Evolutionary conservation across 2,888 invertebrate genomes (phyloP), one percentile per base, ranked within the genome.

Genomic region (Exocentrus adspersus): DNA sequence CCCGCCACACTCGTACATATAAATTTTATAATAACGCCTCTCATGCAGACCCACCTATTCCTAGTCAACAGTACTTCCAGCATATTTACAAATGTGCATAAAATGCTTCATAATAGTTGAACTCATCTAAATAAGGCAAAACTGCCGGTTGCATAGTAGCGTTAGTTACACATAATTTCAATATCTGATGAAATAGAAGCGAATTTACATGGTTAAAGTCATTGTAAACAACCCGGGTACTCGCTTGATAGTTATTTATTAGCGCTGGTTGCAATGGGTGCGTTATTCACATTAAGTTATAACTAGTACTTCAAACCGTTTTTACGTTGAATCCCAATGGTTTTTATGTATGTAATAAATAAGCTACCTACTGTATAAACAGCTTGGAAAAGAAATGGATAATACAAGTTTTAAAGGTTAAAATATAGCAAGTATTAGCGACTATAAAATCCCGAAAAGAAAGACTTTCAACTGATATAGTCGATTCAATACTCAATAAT

Each of bases 151-250:
- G 17, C 20, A 20, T 57, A n/a, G 37, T 52, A 60, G 32, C 52
- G 30, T 52, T 52, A 37, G 32, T 52, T 43, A 45, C 42, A 52
- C 19, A 58, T 60, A 52, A 60, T 60, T 60, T 60, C 60, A 60
- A 60, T 60, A 52, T 60, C 51, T 43, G 32, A 59, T 60, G 60
- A 46, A 45, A 45, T 52, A 60, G 52, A 52, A 45, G 52, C 24
- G 37, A 42, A 52, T 60, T 45, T 46, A 52, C 52, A 41, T 46
- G n/a, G 52, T 51, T 60, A 52, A 14, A 51, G 60, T 60, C 60
- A 52, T 60, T 60, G 60, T 60, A 60, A 60, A 60, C 60, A 60
- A 17, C 10, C 45, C 37, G 60, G 52, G 45, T 52, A 45, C 60
- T 32, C 52, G 60, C 52, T 19, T 60, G 51, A 42, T 20, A 10